phyloP scores from a whole-genome alignment of 2,797 vertebrate genomes.

The Psittacula echo region DNA sequence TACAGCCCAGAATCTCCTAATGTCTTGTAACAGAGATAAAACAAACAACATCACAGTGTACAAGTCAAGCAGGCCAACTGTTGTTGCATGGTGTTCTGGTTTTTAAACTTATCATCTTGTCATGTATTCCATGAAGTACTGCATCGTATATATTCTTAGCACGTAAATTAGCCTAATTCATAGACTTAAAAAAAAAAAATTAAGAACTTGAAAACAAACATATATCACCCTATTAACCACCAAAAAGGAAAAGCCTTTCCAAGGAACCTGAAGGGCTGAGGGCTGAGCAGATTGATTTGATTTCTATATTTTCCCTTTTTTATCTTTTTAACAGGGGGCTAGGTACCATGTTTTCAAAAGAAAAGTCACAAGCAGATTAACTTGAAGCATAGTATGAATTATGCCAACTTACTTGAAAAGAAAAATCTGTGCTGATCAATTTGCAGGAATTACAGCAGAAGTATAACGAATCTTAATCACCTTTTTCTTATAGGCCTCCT shows the following conservation, averaged over 20 bases:
- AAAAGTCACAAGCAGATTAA: not conserved
- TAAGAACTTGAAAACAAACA: not conserved
- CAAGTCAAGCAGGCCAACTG: not conserved
- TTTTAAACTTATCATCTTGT: not conserved
- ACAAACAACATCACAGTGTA: not conserved
- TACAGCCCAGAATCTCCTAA: not conserved
- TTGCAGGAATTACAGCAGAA: not conserved
- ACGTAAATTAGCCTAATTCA: not conserved
- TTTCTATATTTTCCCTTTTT: not conserved
- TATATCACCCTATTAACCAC: not conserved
- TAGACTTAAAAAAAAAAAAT: not conserved
- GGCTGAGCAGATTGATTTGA: not conserved
- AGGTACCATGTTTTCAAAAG: not conserved
- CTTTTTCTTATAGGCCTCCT: conserved; percentile 83
- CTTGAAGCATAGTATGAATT: not conserved
- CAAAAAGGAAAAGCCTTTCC: not conserved
- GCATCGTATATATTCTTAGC: not conserved
- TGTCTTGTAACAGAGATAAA: not conserved
- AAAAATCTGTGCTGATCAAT: not conserved
- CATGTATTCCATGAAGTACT: not conserved
- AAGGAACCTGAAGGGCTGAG: not conserved
- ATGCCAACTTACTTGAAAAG: not conserved
- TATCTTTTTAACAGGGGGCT: not conserved
- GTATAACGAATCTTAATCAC: not conserved
- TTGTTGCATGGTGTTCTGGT: accelerated